Percentiles rank a stretch among this genome's conserved stretches.
These are phyloP conservation scores for Sphenopsis melanotis DNA, from an alignment of 2,797 vertebrate genomes.

Conservation along the genomic window DNA sequence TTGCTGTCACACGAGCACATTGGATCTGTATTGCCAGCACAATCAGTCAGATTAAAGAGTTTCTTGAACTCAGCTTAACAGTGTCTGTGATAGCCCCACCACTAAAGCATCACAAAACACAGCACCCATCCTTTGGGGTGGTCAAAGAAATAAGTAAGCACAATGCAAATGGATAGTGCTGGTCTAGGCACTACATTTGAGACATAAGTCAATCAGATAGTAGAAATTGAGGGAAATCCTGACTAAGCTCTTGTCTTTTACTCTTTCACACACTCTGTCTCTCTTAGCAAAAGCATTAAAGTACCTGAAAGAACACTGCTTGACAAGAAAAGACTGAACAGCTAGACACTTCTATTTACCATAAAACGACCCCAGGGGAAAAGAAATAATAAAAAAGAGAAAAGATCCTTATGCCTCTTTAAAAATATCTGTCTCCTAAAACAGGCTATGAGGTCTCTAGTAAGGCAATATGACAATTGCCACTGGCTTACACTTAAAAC, in stretches of 20 bases:
- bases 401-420: not conserved
- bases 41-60: slow-evolving; percentile 36
- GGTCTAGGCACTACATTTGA: not conserved
- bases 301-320: not conserved
- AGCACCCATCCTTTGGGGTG: not conserved
- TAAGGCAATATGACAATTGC: not conserved
- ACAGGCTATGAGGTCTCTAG: not conserved
- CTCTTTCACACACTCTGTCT: not conserved
- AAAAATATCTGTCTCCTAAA: not conserved
- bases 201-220: not conserved
- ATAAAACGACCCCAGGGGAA: not conserved
- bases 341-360: not conserved
- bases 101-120: not conserved
- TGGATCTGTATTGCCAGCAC: not conserved
- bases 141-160: not conserved
- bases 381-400: not conserved
- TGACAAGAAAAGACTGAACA: not conserved
- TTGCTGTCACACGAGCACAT: not conserved
- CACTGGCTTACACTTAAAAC: not conserved
- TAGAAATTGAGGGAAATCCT: not conserved
- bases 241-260: not conserved
- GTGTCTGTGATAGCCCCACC: not conserved
- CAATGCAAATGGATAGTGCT: not conserved
- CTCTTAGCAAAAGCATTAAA: not conserved
- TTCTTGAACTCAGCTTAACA: slow-evolving; percentile 27